Percentiles rank a stretch among this genome's conserved stretches.
phyloP scores from a whole-genome alignment of 2,888 invertebrate genomes.

The Drepanosiphum platanoidis region DNA sequence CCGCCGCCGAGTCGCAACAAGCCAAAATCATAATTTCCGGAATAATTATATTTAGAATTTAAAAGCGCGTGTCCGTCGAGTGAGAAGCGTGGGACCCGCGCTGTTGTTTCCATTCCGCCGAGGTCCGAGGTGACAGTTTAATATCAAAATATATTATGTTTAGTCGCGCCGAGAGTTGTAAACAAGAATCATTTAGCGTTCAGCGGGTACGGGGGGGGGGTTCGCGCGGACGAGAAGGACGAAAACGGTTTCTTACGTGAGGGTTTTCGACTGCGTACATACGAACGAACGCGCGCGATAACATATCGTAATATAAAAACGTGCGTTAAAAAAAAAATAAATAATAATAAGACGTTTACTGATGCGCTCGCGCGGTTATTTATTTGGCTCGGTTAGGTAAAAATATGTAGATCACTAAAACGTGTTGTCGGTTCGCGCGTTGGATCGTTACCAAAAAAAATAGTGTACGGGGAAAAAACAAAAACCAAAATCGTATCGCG shows the following conservation, averaged over 20 bases:
- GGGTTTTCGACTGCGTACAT: neutral
- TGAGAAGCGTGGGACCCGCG: no score
- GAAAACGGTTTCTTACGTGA: neutral
- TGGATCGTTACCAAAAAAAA: slow-evolving; percentile 27
- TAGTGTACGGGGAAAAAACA: no score
- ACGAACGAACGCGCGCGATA: no score
- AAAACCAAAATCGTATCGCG: slow-evolving; percentile 19
- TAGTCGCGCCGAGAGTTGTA: neutral
- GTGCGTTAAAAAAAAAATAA: slow-evolving; percentile 21
- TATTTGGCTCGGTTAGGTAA: slow-evolving; percentile 20
- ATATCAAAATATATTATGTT: neutral
- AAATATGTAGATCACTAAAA: slow-evolving; percentile 7
- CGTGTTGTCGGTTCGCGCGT: neutral
- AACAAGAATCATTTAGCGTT: neutral
- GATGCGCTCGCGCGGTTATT: neutral
- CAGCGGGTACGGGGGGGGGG: neutral
- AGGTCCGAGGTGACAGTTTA: no score
- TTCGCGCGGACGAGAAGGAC: neutral
- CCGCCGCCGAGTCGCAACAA: neutral
- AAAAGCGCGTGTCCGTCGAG: neutral
- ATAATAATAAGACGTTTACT: neutral
- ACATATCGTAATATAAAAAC: neutral
- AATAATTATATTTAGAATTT: neutral
- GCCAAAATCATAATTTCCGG: neutral
- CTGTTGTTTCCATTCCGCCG: no score